These are phyloP conservation scores for Amazona guildingii DNA, from an alignment of 2,113 vertebrate species.

Conservation along the genomic window DNA sequence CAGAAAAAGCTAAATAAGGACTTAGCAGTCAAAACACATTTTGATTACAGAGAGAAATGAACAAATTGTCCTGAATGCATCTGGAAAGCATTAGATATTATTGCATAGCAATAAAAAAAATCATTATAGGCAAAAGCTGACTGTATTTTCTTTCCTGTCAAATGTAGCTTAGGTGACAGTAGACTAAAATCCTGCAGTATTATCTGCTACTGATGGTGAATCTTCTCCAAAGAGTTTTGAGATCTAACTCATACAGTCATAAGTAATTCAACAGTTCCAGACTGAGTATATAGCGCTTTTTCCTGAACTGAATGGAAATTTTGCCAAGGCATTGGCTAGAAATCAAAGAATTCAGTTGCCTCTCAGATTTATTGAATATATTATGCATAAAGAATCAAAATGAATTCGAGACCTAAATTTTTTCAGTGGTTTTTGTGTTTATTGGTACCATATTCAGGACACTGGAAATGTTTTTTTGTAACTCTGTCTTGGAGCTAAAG, in stretches of 20 bases:
- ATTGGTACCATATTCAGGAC: not conserved
- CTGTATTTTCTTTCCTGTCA: not conserved
- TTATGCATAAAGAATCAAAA: not conserved
- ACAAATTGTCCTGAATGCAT: conserved; percentile 71
- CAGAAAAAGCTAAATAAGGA: conserved; percentile 71
- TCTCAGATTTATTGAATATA: not conserved
- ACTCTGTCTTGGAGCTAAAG: not conserved
- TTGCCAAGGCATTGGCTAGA: not conserved
- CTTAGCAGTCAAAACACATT: conserved; percentile 76
- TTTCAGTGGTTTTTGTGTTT: not conserved
- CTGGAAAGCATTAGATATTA: conserved; percentile 35
- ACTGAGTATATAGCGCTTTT: not conserved
- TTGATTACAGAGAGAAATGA: conserved; percentile 69
- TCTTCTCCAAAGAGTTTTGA: not conserved
- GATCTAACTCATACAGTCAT: not conserved
- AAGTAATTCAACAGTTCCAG: not conserved
- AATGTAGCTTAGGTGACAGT: conserved; percentile 22
- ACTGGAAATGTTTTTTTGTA: not conserved
- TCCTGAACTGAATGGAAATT: not conserved
- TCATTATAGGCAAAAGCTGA: not conserved
- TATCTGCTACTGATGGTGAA: not conserved
- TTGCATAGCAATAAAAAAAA: not conserved
- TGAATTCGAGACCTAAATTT: not conserved
- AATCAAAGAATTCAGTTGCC: not conserved
- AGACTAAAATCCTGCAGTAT: not conserved